phyloP scores from a whole-genome alignment of 2,113 vertebrate species.

The pig (Sus scrofa) region T2T-Sscrofa CM000813.6:84374501-84375000 shows the following conservation, averaged over 20 bases:
- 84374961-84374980: background rate
- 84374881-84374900: background rate
- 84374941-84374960: background rate
- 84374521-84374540: too few relatives aligned
- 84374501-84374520: too few relatives aligned
- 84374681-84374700: background rate
- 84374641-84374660: background rate
- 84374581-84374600: background rate
- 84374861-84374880: background rate
- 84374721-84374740: background rate
- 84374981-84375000: accelerated
- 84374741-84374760: background rate
- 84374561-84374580: background rate
- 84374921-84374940: accelerated
- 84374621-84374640: background rate
- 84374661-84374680: background rate
- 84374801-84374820: background rate
- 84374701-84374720: background rate
- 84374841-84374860: background rate
- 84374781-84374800: too few relatives aligned
- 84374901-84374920: background rate
- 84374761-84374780: background rate
- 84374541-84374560: background rate
- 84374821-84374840: background rate
- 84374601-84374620: background rate